Percentiles rank a stretch among this genome's conserved stretches.
Evolutionary conservation across 2,113 vertebrate genomes (phyloP).

Genomic region (Hypanus sabinus): DNA sequence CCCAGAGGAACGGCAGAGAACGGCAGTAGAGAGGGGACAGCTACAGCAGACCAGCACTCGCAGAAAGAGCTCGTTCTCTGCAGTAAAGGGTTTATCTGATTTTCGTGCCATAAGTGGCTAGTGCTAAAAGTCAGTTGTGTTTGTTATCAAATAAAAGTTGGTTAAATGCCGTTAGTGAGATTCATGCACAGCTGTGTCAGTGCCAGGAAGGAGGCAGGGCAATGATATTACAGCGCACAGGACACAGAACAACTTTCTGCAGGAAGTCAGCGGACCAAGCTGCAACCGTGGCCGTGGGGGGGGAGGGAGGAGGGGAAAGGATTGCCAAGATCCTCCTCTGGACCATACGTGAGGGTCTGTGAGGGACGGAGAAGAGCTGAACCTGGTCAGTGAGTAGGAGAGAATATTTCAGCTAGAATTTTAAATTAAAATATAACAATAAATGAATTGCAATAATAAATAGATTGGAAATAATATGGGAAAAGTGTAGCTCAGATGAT

Average conservation of each 20-base stretch:
- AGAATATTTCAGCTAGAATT: neutral
- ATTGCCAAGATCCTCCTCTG: too few species aligned
- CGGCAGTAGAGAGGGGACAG: neutral
- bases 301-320: neutral
- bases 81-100: constrained; percentile 39
- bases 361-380: neutral
- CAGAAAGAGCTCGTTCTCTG: constrained; percentile 36
- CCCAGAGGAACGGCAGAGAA: neutral
- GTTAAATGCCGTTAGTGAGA: neutral
- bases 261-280: too few species aligned
- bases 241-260: too few species aligned
- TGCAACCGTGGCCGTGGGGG: neutral
- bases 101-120: neutral
- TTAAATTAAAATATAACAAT: neutral
- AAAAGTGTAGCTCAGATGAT: too few species aligned
- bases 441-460: neutral
- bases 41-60: constrained; percentile 27
- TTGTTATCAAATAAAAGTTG: neutral
- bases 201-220: too few species aligned
- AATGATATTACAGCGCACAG: too few species aligned
- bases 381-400: neutral
- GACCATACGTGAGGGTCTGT: neutral
- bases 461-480: too few species aligned
- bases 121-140: neutral
- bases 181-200: neutral